These are phyloP conservation scores for Pollenia amentaria DNA, from an alignment of 2,888 invertebrate species.

Conservation along the genomic window DNA sequence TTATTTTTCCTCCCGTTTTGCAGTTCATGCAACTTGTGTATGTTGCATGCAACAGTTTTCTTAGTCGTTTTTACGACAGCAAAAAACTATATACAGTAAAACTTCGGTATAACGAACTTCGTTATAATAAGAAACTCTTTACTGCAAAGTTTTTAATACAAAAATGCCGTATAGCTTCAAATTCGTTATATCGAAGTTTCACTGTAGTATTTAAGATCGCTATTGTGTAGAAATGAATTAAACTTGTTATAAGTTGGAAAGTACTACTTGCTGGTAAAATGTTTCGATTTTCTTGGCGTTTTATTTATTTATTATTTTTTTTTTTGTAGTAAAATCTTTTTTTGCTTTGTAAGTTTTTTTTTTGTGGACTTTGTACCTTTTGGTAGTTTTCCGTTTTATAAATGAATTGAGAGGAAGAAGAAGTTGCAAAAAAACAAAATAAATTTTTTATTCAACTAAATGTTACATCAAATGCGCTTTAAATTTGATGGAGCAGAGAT, in stretches of 20 bases:
- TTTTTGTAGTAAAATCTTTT: no score
- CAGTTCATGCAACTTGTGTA: constrained; percentile 47
- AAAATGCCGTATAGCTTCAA: no score
- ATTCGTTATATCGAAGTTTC: no score
- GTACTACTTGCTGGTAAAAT: constrained; percentile 45
- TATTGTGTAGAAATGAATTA: constrained; percentile 55
- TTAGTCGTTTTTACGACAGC: constrained; percentile 17
- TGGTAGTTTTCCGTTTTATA: not conserved
- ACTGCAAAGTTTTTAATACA: no score
- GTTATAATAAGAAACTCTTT: no score
- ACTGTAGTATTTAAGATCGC: constrained; percentile 24
- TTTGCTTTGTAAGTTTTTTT: not conserved
- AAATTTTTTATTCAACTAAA: not conserved
- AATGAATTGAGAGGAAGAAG: constrained; percentile 11
- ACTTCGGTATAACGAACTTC: no score
- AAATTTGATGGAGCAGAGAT: not conserved
- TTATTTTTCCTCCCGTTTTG: constrained; percentile 31
- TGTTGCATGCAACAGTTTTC: constrained; percentile 59
- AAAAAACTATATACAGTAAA: not conserved
- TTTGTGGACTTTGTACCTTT: constrained; percentile 46
- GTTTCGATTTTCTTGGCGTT: constrained; percentile 19
- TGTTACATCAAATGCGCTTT: not conserved
- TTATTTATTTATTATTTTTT: constrained; percentile 9
- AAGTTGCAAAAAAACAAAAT: not conserved
- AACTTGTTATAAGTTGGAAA: constrained; percentile 58